phyloP scores from a whole-genome alignment of 2,888 invertebrate genomes.

The Rutpela maculata region DNA sequence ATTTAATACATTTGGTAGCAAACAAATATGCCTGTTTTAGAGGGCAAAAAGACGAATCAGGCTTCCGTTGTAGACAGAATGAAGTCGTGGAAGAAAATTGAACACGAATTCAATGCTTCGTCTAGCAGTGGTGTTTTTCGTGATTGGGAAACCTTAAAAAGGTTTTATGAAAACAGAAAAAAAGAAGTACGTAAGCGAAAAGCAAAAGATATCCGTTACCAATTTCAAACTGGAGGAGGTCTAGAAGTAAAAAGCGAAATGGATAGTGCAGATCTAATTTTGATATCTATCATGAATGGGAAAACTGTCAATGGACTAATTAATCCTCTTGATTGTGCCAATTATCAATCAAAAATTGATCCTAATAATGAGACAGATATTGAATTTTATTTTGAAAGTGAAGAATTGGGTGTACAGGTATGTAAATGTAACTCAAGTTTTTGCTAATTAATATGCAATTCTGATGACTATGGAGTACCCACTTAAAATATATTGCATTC shows the following conservation, averaged over 20 bases:
- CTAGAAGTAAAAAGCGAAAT: background rate
- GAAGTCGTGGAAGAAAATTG: slow-evolving; percentile 13
- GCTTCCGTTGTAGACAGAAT: background rate
- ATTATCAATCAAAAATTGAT: background rate
- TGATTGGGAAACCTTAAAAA: background rate
- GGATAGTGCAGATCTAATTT: slow-evolving; percentile 2
- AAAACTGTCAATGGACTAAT: background rate
- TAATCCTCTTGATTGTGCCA: background rate
- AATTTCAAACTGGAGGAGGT: slow-evolving; percentile 6
- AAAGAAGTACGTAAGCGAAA: background rate
- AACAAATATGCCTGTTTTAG: slow-evolving; percentile 24
- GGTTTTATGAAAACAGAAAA: slow-evolving; percentile 8
- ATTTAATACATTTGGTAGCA: background rate
- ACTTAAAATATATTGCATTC: background rate
- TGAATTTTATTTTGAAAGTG: background rate
- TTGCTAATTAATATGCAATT: background rate
- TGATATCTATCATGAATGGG: slow-evolving; percentile 13
- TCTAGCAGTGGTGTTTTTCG: background rate
- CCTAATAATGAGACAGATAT: background rate
- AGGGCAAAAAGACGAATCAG: slow-evolving; percentile 19
- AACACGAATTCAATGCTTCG: slow-evolving; percentile 23
- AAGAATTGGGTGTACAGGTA: slow-evolving; percentile 2
- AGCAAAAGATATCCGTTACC: background rate
- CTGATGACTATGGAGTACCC: no score
- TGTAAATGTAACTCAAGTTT: background rate